Base-by-base conservation (phyloP, 2,113 vertebrate genomes). In the Melanotaenia duboulayi region DNA sequence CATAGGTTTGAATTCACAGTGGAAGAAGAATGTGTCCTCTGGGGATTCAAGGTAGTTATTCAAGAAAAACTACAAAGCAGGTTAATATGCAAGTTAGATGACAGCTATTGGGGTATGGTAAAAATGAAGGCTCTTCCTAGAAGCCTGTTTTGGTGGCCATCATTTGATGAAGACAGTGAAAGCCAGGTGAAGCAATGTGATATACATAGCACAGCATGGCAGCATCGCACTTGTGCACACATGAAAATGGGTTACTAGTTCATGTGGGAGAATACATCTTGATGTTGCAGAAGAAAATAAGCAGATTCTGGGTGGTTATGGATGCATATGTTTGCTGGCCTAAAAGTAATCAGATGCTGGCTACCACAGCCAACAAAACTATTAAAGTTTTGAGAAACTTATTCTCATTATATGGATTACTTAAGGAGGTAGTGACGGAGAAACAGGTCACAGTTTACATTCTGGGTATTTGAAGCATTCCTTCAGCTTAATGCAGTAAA, bases 111-210 rank as follows among this genome's bases (percentile, higher is more conserved):
- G 54, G 56, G 23, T 7, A 67, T 67, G 35, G 64, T 65, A 1
- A 67, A 67, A 32, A 75, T 67, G 46, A 75, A 75, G 14, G 2
- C 40, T 24, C 61, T 37, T 1, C 20, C 54, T 2, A 39, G 32
- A 12, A 58, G 52, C 2, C 42, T 58, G 2, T 57, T 66, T 50
- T 74, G 63, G 61, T 74, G 62, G 71, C 56, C 32, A 17, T 17
- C 61, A 20, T 11, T 74, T 6, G 62, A 74, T 51, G 46, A 66
- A 1, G 28, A 42, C 9, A 66, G 52, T 44, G 55, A 75, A 51
- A 32, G 10, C 7, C 25, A 42, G 9, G 62, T 52, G 4, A 40
- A 25, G 7, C 3, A 1, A 3, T 65, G 52, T 49, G 40, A 57
- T 6, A 54, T 65, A 7, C 65, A 61, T 19, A 56, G 35, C n/a